Conservation (phyloP, 2,888 invertebrate genomes). For the Parelbella ahira region DNA sequence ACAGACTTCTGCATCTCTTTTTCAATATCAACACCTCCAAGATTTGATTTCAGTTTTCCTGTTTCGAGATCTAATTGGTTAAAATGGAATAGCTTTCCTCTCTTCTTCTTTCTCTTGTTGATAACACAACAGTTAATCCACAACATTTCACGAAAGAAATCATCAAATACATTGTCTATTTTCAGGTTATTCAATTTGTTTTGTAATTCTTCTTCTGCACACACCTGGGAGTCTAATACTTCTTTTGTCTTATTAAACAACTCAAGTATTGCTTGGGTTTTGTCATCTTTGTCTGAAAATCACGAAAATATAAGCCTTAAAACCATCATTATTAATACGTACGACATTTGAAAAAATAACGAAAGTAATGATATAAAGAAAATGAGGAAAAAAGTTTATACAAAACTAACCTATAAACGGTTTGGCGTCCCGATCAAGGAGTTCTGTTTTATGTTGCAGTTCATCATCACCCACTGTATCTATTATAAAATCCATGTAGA, state of each 20-base stretch:
- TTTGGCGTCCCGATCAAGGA: constrained; percentile 52
- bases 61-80: constrained; percentile 59
- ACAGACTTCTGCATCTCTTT: constrained; percentile 83
- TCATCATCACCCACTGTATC: constrained; percentile 77
- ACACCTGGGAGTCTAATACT: constrained; percentile 48
- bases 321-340: no score
- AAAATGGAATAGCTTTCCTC: constrained; percentile 53
- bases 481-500: constrained; percentile 82
- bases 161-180: constrained; percentile 54
- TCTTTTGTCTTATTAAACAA: constrained; percentile 59
- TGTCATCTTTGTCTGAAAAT: constrained; percentile 56
- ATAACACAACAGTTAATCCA: constrained; percentile 55
- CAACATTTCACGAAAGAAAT: constrained; percentile 65
- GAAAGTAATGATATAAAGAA: no score
- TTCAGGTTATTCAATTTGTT: constrained; percentile 56
- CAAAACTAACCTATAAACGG: constrained; percentile 61
- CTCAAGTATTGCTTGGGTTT: constrained; percentile 46
- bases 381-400: not conserved
- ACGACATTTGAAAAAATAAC: no score
- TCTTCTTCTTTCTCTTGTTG: constrained; percentile 45
- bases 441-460: constrained; percentile 54
- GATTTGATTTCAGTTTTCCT: constrained; percentile 62
- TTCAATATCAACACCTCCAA: constrained; percentile 69
- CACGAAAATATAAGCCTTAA: no score
- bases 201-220: constrained; percentile 50